These are phyloP conservation scores for Ophiothrix spiculata DNA, from an alignment of 35 echinoderm and acorn worm species.

Conservation along the genomic window DNA sequence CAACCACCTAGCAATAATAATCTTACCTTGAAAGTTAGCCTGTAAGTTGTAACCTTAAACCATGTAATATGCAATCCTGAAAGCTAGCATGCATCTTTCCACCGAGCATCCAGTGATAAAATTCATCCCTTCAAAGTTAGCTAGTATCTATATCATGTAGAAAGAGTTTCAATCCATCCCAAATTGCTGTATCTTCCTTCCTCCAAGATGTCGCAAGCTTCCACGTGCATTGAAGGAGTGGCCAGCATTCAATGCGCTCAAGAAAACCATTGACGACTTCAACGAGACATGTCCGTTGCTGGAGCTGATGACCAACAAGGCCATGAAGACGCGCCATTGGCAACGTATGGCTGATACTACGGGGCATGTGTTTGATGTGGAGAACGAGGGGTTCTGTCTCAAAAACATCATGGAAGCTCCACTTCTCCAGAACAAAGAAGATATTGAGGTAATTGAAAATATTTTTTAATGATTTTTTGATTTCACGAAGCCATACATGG, in stretches of 20 bases:
- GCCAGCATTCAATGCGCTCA: conserved; percentile 93
- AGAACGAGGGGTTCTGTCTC: conserved; percentile 91
- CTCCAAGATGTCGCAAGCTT: conserved; percentile 91
- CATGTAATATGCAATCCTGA: no score
- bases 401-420: conserved; percentile 98
- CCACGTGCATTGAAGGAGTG: conserved; percentile 97
- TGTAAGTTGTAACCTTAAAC: no score
- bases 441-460: conserved; percentile 99
- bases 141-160: no score
- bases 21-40: no score
- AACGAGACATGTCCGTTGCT: conserved; percentile 95
- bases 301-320: conserved; percentile 98
- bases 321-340: conserved; percentile 97
- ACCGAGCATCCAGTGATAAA: no score
- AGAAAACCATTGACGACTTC: conserved; percentile 98
- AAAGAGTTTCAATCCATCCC: neutral
- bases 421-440: conserved; percentile 91
- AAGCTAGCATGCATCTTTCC: no score
- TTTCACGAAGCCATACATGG: no score
- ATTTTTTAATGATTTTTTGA: no score
- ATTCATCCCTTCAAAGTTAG: no score
- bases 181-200: conserved; percentile 25
- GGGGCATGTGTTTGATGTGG: conserved; percentile 90
- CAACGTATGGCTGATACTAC: conserved; percentile 92
- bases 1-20: no score